Evolutionary conservation across 2,113 vertebrate genomes (phyloP), one percentile per base, ranked within the genome.

Genomic region (Naja naja): DNA sequence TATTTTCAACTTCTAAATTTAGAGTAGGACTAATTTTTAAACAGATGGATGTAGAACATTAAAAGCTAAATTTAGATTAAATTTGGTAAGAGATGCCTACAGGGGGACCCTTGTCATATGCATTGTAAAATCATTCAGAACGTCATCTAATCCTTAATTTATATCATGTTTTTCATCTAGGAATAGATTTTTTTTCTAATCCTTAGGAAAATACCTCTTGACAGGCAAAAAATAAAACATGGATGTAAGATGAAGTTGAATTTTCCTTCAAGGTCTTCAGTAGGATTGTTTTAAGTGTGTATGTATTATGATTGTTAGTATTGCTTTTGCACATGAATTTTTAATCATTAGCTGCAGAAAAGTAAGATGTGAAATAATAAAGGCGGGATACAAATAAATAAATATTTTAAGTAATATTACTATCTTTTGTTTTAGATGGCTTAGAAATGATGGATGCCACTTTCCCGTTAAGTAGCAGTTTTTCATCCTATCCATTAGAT

Each of bases 391-490:
- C 30, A 69, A 69, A 69, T 16, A 64, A 12, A 30, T 30, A 39
- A 22, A 8, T 34, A 39, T 43, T 81, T 81, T 81, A 39, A 22
- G 0, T 20, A 22, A 1, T 81, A 39, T 81, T 22, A 81, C 34
- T 39, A 81, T 81, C 34, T 81, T 74, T 74, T 8, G 0, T 0
- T 3, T 25, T 93, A 53, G 92, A 96, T 43, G 91, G 86, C 9
- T 20, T 25, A 6, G 30, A 95, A 90, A 30, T 8, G 11, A 23
- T 0, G 5, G 94, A 92, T 88, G 58, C 87, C 9, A 91, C 2
- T 0, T 14, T 91, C 0, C 4, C 23, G 0, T 3, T 55, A 1
- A 45, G 20, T 0, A 14, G 90, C 30, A 1, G 0, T 0, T 18
- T 96, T 89, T 39, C 45, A 0, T 9, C 2, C 18, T 89, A 14